These are phyloP conservation scores for Tringa solitaria DNA, from an alignment of 2,113 vertebrate species.

Conservation along the genomic window DNA sequence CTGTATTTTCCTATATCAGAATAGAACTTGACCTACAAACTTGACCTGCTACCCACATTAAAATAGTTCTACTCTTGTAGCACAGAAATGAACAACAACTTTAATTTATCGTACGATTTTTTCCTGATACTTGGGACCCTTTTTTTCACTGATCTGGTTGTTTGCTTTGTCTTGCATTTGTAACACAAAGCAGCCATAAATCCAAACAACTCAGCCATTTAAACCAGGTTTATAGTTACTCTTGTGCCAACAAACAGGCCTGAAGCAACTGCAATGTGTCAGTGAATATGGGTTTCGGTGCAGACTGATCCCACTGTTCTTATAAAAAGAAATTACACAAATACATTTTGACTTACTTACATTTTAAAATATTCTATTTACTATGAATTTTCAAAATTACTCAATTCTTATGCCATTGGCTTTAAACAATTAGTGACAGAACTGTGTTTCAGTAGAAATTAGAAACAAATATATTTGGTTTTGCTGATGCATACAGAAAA, in stretches of 20 bases:
- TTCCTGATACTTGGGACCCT: not conserved
- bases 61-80: not conserved
- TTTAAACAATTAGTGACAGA: not conserved
- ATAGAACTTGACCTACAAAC: not conserved
- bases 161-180: not conserved
- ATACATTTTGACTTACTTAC: not conserved
- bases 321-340: not conserved
- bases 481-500: not conserved
- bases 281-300: not conserved
- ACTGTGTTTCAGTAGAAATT: not conserved
- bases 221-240: not conserved
- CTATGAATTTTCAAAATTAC: not conserved
- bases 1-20: not conserved
- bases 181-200: constrained; percentile 38
- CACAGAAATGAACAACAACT: not conserved
- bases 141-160: not conserved
- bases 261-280: not conserved
- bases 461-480: not conserved
- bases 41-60: not conserved
- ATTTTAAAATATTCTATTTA: not conserved
- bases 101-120: not conserved
- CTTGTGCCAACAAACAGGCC: not conserved
- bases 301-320: not conserved
- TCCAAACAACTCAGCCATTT: constrained; percentile 6
- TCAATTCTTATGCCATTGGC: not conserved